A percentile compares a stretch with the other conserved stretches of the same genome.
These are phyloP conservation scores for Pyrocephalus nanus DNA, from an alignment of 2,797 vertebrate genomes.

Conservation along the genomic window DNA sequence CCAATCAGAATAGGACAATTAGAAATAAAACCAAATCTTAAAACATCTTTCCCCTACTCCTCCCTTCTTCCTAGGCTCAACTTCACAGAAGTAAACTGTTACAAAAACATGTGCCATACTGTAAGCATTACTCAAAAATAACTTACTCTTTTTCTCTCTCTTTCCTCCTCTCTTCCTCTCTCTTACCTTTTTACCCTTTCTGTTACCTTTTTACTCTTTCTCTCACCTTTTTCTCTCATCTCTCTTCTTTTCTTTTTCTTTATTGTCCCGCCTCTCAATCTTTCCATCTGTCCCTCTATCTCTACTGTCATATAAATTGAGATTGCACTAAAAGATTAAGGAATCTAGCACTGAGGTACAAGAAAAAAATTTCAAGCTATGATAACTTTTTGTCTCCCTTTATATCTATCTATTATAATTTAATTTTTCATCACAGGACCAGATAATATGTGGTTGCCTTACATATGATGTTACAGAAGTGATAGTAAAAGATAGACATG, in stretches of 20 bases:
- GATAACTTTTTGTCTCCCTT: not conserved
- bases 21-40: not conserved
- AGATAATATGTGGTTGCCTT: not conserved
- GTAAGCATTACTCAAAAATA: not conserved
- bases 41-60: fast-evolving
- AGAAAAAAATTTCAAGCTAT: not conserved
- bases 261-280: not conserved
- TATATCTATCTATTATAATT: not conserved
- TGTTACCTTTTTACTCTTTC: not conserved
- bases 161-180: not conserved
- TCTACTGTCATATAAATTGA: not conserved
- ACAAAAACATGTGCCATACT: not conserved
- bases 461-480: not conserved
- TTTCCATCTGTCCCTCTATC: not conserved
- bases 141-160: not conserved
- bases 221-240: not conserved
- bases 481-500: not conserved
- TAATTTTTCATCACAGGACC: not conserved
- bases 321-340: not conserved
- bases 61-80: not conserved
- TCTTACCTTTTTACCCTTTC: not conserved
- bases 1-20: not conserved
- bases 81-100: not conserved
- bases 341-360: not conserved
- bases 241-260: not conserved